Percentiles rank a stretch among this genome's conserved stretches.
Conservation (phyloP, 2,113 vertebrate genomes). For the Cyanoramphus novaezelandiae region DNA sequence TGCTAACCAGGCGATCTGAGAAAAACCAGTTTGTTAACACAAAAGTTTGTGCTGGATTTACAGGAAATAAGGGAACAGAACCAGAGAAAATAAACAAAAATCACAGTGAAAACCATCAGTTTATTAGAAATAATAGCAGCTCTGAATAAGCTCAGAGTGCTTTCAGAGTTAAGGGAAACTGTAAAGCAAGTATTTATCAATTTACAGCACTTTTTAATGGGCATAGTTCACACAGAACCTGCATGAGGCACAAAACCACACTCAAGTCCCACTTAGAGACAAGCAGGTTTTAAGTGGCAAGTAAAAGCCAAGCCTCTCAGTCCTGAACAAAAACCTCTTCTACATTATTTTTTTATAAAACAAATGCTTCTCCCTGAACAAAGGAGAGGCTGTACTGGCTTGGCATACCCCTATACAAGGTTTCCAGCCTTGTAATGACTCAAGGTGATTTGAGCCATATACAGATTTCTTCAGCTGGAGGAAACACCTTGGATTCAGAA, state of each 20-base stretch:
- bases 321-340: background rate
- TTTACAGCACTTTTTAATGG: background rate
- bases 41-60: background rate
- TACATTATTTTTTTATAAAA: background rate
- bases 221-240: rapidly evolving
- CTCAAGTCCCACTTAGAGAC: background rate
- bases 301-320: background rate
- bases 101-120: background rate
- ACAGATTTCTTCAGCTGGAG: background rate
- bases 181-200: background rate
- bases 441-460: background rate
- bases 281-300: background rate
- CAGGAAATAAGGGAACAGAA: background rate
- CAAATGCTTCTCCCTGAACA: background rate
- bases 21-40: background rate
- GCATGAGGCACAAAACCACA: background rate
- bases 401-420: background rate
- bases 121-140: background rate
- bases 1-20: background rate
- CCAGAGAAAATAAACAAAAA: background rate
- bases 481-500: background rate
- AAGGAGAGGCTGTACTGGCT: background rate
- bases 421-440: background rate
- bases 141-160: background rate
- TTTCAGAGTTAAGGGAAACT: background rate